Base-by-base conservation (phyloP, 1,140 invertebrate genomes). In the Planococcus citri region DNA sequence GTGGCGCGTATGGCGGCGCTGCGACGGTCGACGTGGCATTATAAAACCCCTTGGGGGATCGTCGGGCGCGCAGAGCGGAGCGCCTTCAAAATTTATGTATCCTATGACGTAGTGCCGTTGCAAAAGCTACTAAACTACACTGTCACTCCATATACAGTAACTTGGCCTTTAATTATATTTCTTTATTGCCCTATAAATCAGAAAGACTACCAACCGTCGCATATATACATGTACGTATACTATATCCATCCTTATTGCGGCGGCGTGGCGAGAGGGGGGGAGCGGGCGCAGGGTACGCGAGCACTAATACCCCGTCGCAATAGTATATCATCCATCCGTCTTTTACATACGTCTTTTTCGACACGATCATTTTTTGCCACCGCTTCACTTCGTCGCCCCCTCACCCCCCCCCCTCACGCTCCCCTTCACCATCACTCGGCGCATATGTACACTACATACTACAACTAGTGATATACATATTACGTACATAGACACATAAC, bases 101-200 rank as follows among this genome's bases (percentile, higher is more conserved):
- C 60, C 60, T 64, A 64, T 64, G 60, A 64, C 60, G 60, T 64
- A 64, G 60, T 64, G 60, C 60, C 60, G 60, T 25, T 64, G 60
- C 60, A 64, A 64, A 64, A 64, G 60, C 60, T 64, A 64, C 60
- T 25, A 24, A 64, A 24, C 25, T 14, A 64, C 60, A 25, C 60
- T 25, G 60, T 64, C 60, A 27, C 60, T 64, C 25, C 60, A 64
- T 64, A 64, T 27, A 64, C 22, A 64, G 60, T 64, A 64, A 64
- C 60, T 64, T 64, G 60, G 60, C 60, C 60, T 64, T 64, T 64
- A 64, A 64, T 64, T 64, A 64, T 64, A 64, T 64, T 64, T 64
- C 60, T 64, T 64, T 64, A 64, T 64, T 64, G 60, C 60, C 60
- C 60, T 64, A 64, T 64, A 64, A 64, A 64, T 64, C 60, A 64